Conservation (phyloP, 2,888 invertebrate species). For the Synergus laeviventris region DNA sequence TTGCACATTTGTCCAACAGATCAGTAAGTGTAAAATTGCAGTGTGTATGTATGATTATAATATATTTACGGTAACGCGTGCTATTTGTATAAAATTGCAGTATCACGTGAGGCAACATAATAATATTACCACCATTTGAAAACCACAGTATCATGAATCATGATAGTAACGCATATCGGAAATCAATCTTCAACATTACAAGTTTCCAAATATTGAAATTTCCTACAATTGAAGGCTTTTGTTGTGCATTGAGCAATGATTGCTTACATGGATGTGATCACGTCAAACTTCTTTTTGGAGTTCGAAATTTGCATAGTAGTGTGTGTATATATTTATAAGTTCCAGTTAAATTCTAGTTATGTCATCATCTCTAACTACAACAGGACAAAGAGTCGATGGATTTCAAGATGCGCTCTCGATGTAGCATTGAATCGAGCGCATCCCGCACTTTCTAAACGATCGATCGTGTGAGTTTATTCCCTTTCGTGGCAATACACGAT, state of each 20-base stretch:
- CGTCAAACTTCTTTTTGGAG: neutral
- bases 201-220: neutral
- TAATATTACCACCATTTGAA: too few species aligned
- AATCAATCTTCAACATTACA: too few species aligned
- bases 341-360: constrained; percentile 18
- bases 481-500: constrained; percentile 48
- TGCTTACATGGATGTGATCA: neutral
- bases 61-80: too few species aligned
- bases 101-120: too few species aligned
- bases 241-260: neutral
- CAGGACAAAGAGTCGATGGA: constrained; percentile 31
- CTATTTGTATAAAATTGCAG: too few species aligned
- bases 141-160: too few species aligned
- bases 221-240: neutral
- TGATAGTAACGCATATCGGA: too few species aligned
- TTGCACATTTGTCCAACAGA: too few species aligned
- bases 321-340: neutral
- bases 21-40: too few species aligned
- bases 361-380: constrained; percentile 17
- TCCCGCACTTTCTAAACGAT: constrained; percentile 62
- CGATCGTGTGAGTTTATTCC: constrained; percentile 55
- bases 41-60: too few species aligned
- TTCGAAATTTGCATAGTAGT: neutral
- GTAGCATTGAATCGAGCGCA: constrained; percentile 47
- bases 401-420: constrained; percentile 37